Base-by-base conservation (phyloP, 1,140 invertebrate species). In the Dreissena polymorpha region DNA sequence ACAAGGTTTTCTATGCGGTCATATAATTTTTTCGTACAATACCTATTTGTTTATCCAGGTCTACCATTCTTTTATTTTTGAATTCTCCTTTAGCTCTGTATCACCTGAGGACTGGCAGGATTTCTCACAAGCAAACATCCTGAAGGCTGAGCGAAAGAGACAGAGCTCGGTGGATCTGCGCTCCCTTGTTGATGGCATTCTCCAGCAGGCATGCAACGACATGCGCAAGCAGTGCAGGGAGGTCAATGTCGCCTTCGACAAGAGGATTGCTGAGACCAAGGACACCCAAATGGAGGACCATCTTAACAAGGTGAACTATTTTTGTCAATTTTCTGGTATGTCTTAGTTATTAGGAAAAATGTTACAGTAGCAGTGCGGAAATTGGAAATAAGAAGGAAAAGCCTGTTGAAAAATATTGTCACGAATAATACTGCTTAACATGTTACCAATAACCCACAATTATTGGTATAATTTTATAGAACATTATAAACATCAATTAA, bases 281-380 rank as follows among this genome's bases (percentile, higher is more conserved):
- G 95, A 95, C 88, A 94, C 95, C 0, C 98, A 96, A 92, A 93
- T 98, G 71, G 97, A 98, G 92, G 94, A 95, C 67, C 95, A 97
- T 92, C 96, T 97, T 91, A 94, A 95, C 77, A 96, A 96, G 91
- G 95, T 93, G 67, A 39, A 39, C 39, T 39, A 39, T 39, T 39
- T 5, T 39, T 8, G 39, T 39, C 39, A 39, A 39, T 39, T 39
- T 39, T 39, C 39, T 39, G 2, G 39, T 39, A 5, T 39, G 39
- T 39, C 39, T 39, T n/a, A n/a, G n/a, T n/a, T n/a, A n/a, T n/a
- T n/a, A n/a, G n/a, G 39, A 8, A 8, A 39, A 39, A 39, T 39
- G 2, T 39, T 39, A 39, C 8, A 39, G 39, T 39, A 39, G 8
- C n/a, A 39, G 2, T 39, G 8, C 2, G 39, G 39, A 39, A 39